phyloP scores from a whole-genome alignment of 2,797 vertebrate species.

The Emydoidea blandingii region DNA sequence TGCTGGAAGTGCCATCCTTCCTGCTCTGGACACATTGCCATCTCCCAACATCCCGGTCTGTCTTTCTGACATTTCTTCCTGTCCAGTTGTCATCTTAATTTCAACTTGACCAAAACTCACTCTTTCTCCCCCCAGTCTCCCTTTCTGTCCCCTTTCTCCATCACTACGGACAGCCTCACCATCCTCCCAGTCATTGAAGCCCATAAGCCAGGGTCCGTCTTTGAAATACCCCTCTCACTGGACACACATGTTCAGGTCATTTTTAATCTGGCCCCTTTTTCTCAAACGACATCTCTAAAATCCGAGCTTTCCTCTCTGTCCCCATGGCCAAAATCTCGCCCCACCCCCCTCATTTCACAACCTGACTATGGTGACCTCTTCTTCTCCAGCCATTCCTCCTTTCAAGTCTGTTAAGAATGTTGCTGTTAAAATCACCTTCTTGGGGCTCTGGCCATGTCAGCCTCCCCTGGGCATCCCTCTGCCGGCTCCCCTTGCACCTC shows the following conservation, averaged over 20 bases:
- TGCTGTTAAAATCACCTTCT: not conserved
- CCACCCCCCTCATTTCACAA: not conserved
- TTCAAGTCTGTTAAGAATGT: not conserved
- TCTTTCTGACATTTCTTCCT: not conserved
- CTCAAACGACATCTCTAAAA: not conserved
- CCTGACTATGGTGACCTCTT: no score
- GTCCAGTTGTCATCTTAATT: no score
- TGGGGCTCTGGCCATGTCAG: not conserved
- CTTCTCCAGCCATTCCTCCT: not conserved
- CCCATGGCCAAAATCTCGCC: not conserved
- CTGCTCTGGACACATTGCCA: accelerated
- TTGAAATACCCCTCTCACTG: not conserved
- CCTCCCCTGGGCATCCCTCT: accelerated
- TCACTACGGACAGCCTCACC: not conserved
- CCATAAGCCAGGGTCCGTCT: not conserved
- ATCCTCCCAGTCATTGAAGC: not conserved
- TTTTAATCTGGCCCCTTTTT: not conserved
- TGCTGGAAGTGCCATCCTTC: not conserved
- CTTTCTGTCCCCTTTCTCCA: not conserved
- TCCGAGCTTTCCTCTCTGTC: not conserved
- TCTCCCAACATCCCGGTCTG: not conserved
- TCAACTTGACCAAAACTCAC: no score
- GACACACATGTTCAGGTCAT: not conserved
- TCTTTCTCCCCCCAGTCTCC: no score
- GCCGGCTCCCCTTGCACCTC: not conserved